phyloP scores from a whole-genome alignment of 2,113 vertebrate species.

The Pheucticus melanocephalus region DNA sequence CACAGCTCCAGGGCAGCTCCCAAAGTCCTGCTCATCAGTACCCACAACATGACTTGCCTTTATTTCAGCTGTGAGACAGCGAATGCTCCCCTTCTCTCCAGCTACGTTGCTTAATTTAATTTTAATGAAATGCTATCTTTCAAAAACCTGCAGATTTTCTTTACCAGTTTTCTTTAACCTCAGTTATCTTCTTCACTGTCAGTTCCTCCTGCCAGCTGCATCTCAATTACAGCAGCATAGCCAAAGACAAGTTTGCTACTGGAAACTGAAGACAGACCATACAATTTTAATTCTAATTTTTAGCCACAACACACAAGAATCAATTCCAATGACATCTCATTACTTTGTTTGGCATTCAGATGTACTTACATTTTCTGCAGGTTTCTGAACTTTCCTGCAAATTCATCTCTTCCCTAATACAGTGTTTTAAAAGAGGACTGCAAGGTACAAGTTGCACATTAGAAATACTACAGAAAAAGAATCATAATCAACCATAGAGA shows the following conservation, averaged over 20 bases:
- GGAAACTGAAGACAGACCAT: not conserved
- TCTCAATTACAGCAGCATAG: not conserved
- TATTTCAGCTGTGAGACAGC: accelerated
- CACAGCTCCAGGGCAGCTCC: not conserved
- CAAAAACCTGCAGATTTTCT: not conserved
- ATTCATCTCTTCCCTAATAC: not conserved
- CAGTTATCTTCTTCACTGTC: not conserved
- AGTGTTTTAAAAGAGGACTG: not conserved
- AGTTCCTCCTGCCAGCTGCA: not conserved
- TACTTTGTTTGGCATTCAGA: not conserved
- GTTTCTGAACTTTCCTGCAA: not conserved
- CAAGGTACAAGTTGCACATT: not conserved
- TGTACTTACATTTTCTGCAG: not conserved
- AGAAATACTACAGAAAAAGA: not conserved
- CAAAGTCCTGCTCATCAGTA: not conserved
- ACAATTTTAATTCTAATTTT: not conserved
- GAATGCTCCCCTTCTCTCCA: not conserved
- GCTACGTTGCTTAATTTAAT: not conserved
- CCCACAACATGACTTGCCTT: not conserved
- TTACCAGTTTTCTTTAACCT: not conserved
- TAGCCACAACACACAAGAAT: not conserved
- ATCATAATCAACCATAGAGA: not conserved
- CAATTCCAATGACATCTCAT: not conserved
- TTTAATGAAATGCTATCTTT: not conserved
- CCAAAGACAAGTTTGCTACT: not conserved